Percentiles rank a stretch among this genome's conserved stretches.
Evolutionary conservation across 2,113 vertebrate species (phyloP).

Genomic region (Sphaerodactylus townsendi): DNA sequence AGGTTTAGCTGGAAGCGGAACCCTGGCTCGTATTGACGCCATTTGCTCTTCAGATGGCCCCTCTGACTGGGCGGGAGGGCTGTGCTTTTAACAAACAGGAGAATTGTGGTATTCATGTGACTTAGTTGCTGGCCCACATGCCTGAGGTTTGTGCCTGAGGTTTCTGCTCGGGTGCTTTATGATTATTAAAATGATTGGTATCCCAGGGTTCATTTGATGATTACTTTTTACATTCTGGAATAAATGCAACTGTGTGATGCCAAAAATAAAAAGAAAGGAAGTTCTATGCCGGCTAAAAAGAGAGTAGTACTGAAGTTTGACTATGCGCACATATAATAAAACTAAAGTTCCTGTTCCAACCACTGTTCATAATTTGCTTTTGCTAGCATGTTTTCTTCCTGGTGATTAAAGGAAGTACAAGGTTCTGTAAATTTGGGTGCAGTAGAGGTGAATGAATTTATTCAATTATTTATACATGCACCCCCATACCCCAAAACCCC

Average conservation of each 20-base stretch:
- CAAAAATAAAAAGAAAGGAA: not conserved
- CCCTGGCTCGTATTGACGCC: slow-evolving; percentile 19
- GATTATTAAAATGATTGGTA: not conserved
- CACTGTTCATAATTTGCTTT: not conserved
- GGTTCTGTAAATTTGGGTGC: not conserved
- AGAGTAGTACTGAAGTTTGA: not conserved
- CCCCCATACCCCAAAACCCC: not conserved
- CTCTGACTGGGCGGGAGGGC: not conserved
- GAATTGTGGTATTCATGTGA: slow-evolving; percentile 17
- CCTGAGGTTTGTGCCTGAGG: not conserved
- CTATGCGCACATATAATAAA: not conserved
- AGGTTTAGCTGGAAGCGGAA: slow-evolving; percentile 39
- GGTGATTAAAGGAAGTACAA: not conserved
- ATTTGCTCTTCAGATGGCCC: slow-evolving; percentile 27
- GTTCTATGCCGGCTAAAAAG: not conserved
- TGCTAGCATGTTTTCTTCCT: not conserved
- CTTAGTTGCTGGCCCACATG: not conserved
- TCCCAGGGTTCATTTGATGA: not conserved
- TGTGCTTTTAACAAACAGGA: not conserved
- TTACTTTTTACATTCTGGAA: not conserved
- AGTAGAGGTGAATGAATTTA: not conserved
- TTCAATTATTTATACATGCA: not conserved
- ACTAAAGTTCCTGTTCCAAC: not conserved
- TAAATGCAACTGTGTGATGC: not conserved
- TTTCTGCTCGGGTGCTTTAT: not conserved